These are phyloP conservation scores for Eudemis profundana DNA, from an alignment of 2,888 invertebrate species.

Conservation along the genomic window DNA sequence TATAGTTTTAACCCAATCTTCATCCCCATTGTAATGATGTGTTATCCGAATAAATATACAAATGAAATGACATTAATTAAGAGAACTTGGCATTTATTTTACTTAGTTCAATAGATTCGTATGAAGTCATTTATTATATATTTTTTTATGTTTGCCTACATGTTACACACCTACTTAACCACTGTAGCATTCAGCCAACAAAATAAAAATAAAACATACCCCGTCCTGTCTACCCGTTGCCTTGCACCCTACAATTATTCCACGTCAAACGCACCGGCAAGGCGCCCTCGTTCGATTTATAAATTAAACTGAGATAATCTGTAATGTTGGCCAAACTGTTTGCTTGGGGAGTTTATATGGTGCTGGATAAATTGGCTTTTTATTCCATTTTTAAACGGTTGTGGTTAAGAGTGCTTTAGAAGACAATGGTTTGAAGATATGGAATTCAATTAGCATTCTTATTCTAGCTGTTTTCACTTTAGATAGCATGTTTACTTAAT, in stretches of 20 bases:
- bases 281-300: constrained; percentile 12
- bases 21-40: no score
- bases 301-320: constrained; percentile 37
- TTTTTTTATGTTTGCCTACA: no score
- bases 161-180: background rate
- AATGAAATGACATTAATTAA: no score
- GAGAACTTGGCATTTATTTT: no score
- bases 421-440: constrained; percentile 4
- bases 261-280: constrained; percentile 67
- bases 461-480: background rate
- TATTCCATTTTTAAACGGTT: constrained; percentile 18
- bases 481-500: no score
- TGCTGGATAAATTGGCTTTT: constrained; percentile 26
- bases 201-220: constrained; percentile 35
- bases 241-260: constrained; percentile 72
- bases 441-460: background rate
- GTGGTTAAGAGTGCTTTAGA: constrained; percentile 6
- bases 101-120: no score
- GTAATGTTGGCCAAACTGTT: constrained; percentile 33
- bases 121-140: no score
- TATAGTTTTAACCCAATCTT: no score
- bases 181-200: background rate
- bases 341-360: constrained; percentile 18
- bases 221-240: constrained; percentile 52
- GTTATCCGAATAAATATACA: no score